A percentile compares a stretch with the other conserved stretches of the same genome.
Conservation (phyloP, 2,797 vertebrate genomes). For the Moxostoma hubbsi region DNA sequence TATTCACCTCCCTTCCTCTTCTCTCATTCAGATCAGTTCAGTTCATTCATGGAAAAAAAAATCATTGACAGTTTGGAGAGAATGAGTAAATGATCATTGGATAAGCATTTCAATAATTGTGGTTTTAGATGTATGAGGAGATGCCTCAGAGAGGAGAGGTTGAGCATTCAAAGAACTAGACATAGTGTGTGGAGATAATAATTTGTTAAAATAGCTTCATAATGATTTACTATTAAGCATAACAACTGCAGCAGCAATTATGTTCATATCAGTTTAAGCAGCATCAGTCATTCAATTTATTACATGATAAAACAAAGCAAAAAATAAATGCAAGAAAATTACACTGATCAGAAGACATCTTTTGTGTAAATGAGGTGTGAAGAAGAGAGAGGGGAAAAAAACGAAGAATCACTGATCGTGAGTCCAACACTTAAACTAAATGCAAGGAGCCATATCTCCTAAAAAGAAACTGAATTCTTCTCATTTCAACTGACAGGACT, state of each 20-base stretch:
- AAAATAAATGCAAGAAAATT: conserved; percentile 1
- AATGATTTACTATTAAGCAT: not conserved
- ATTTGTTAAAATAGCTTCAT: conserved; percentile 8
- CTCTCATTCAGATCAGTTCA: not conserved
- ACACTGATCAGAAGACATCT: not conserved
- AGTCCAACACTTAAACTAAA: too few relatives aligned
- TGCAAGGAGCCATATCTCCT: not conserved
- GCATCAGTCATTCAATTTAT: conserved; percentile 12
- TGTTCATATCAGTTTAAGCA: not conserved
- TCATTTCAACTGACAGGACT: not conserved
- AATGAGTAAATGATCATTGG: conserved; percentile 36
- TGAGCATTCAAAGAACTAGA: not conserved
- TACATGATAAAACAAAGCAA: not conserved
- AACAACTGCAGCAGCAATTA: not conserved
- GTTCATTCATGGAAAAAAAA: conserved; percentile 22
- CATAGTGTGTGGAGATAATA: not conserved
- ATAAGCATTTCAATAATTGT: conserved; percentile 44
- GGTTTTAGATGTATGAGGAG: not conserved
- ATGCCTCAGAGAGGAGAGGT: not conserved
- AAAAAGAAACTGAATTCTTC: not conserved
- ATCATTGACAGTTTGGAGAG: not conserved
- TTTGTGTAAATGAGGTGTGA: not conserved
- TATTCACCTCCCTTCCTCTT: conserved; percentile 12
- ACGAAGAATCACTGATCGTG: not conserved
- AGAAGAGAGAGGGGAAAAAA: not conserved